A percentile compares a stretch with the other conserved stretches of the same genome.
phyloP scores from a whole-genome alignment of 2,797 vertebrate species.

The Trachurus trachurus region DNA sequence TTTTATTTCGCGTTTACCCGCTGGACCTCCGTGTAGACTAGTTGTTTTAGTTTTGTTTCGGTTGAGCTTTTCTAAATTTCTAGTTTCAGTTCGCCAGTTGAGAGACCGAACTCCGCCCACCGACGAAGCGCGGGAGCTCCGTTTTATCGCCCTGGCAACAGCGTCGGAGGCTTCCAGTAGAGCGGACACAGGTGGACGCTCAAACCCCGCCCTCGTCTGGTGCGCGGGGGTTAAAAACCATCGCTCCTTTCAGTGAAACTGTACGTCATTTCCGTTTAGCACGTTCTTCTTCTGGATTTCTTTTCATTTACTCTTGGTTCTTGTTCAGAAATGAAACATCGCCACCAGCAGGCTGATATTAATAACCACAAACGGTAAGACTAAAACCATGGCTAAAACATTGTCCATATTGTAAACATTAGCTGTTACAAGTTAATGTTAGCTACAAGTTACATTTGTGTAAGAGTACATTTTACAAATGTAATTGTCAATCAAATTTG shows the following conservation, averaged over 20 bases:
- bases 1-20: neutral
- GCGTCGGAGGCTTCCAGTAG: accelerated
- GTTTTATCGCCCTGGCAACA: neutral
- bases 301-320: neutral
- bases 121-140: neutral
- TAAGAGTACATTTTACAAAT: too few relatives aligned
- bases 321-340: neutral
- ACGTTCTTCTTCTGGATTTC: conserved; percentile 1
- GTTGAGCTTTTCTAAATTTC: neutral
- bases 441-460: too few relatives aligned
- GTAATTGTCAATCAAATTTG: too few relatives aligned
- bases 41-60: neutral
- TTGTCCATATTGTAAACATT: too few relatives aligned
- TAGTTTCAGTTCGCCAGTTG: conserved; percentile 26
- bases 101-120: conserved; percentile 40
- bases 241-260: accelerated
- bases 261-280: conserved; percentile 23
- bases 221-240: neutral
- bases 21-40: accelerated
- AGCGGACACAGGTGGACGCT: accelerated
- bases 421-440: too few relatives aligned
- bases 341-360: conserved; percentile 18
- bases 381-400: too few relatives aligned
- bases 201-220: conserved; percentile 47
- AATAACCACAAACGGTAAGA: neutral